A percentile compares a stretch with the other conserved stretches of the same genome.
Evolutionary conservation across 2,888 invertebrate genomes (phyloP).

Genomic region (Amphimallon solstitiale): DNA sequence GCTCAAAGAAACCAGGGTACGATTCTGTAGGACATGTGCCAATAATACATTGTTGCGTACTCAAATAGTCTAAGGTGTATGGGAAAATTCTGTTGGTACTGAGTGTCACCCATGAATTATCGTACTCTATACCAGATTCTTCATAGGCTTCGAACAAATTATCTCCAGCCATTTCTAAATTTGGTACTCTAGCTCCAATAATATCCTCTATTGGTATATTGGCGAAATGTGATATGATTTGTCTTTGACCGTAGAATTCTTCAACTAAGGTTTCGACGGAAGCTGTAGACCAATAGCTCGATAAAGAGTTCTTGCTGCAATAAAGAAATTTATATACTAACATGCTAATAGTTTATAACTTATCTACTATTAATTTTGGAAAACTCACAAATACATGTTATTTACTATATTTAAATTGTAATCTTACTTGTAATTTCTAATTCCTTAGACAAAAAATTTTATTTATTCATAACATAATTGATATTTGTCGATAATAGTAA

Average conservation of each 20-base stretch:
- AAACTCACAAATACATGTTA: no score
- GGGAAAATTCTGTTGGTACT: conserved; percentile 70
- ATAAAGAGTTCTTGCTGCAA: conserved; percentile 22
- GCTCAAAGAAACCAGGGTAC: conserved; percentile 72
- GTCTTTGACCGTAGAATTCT: conserved; percentile 60
- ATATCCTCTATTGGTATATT: conserved; percentile 56
- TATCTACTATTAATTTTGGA: no score
- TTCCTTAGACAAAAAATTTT: no score
- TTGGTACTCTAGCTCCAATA: conserved; percentile 65
- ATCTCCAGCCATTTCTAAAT: conserved; percentile 69
- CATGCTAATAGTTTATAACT: no score
- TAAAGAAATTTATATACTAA: no score
- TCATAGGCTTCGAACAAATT: conserved; percentile 68
- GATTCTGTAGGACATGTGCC: conserved; percentile 69
- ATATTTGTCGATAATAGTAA: no score
- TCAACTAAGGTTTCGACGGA: conserved; percentile 48
- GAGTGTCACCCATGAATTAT: conserved; percentile 71
- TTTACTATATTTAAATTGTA: no score
- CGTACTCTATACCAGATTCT: conserved; percentile 67
- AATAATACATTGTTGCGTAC: conserved; percentile 68
- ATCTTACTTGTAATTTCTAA: no score
- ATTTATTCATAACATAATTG: no score
- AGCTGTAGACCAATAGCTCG: conserved; percentile 58
- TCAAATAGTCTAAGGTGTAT: conserved; percentile 72
- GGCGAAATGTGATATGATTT: conserved; percentile 57